These are phyloP conservation scores for Typhlichthys eigenmanni DNA, from an alignment of 2,797 vertebrate genomes.

Conservation along the genomic window DNA sequence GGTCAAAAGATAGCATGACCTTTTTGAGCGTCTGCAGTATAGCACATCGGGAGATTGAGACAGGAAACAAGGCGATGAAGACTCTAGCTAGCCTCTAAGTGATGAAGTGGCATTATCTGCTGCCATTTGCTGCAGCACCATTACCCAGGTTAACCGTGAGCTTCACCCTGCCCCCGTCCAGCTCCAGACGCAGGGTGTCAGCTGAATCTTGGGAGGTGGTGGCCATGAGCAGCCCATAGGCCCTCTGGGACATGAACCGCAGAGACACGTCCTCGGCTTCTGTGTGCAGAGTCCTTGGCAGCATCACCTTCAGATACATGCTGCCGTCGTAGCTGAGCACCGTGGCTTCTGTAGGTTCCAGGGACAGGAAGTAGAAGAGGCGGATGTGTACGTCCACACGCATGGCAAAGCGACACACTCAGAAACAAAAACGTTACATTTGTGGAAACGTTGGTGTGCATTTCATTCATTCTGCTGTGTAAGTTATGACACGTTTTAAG, in stretches of 20 bases:
- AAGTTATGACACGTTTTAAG: conserved; percentile 42
- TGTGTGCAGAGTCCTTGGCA: conserved; percentile 86
- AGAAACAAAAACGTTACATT: background rate
- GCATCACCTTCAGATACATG: conserved; percentile 94
- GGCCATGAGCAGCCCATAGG: conserved; percentile 92
- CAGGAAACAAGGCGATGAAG: conserved; percentile 35
- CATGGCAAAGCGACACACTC: too few species aligned
- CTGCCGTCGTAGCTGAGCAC: conserved; percentile 94
- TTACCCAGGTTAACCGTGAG: conserved; percentile 98
- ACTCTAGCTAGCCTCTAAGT: conserved; percentile 37
- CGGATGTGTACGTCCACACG: too few species aligned
- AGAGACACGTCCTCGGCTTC: conserved; percentile 94
- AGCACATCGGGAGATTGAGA: conserved; percentile 41
- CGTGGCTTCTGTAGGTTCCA: conserved; percentile 81
- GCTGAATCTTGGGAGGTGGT: conserved; percentile 95
- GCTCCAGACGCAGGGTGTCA: conserved; percentile 92
- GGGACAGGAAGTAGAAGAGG: too few species aligned
- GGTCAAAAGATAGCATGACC: background rate
- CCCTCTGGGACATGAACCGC: conserved; percentile 94
- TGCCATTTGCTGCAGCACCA: conserved; percentile 43
- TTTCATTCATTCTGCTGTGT: conserved; percentile 6
- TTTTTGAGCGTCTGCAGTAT: conserved; percentile 57
- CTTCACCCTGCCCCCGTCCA: conserved; percentile 91
- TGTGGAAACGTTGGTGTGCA: too few species aligned
- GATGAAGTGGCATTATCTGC: conserved; percentile 46